A percentile compares a stretch with the other conserved stretches of the same genome.
Evolutionary conservation across 23 tunicate genomes (phyloP).

Genomic region (Ascidia mentula): DNA sequence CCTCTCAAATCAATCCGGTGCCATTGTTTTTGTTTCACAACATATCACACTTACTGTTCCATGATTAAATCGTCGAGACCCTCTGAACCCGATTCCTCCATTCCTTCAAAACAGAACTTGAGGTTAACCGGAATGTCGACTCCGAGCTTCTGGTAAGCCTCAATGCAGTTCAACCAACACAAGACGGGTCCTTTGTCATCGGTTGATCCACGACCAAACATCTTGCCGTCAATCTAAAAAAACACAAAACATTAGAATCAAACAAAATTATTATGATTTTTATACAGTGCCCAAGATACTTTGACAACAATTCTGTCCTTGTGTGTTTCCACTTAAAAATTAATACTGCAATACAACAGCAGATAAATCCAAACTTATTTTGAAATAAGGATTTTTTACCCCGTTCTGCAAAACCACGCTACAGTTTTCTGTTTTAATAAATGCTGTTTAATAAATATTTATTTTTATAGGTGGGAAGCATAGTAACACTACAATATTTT

Average conservation of each 20-base stretch:
- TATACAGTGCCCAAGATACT: not conserved
- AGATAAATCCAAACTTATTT: not conserved
- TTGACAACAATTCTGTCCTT: not conserved
- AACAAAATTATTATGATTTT: not conserved
- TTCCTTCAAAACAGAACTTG: constrained; percentile 97
- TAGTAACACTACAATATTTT: not conserved
- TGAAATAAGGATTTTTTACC: too few species aligned
- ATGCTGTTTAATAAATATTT: too few species aligned
- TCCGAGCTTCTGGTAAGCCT: constrained; percentile 80
- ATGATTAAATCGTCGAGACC: constrained; percentile 95
- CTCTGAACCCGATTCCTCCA: constrained; percentile 99
- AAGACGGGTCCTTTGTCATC: constrained; percentile 99
- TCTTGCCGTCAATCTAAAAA: constrained; percentile 79
- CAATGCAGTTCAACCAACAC: constrained; percentile 97
- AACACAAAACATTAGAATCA: not conserved
- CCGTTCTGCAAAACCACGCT: too few species aligned
- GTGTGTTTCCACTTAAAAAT: not conserved
- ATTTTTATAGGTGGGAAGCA: too few species aligned
- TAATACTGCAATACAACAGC: not conserved
- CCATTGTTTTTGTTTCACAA: not conserved
- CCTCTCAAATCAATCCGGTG: too few species aligned
- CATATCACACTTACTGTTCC: constrained; percentile 25
- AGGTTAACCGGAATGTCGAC: constrained; percentile 86
- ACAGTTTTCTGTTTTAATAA: too few species aligned
- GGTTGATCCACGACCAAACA: constrained; percentile 97